These are phyloP conservation scores for Cosmia pyralina DNA, from an alignment of 2,888 invertebrate species.

Conservation along the genomic window DNA sequence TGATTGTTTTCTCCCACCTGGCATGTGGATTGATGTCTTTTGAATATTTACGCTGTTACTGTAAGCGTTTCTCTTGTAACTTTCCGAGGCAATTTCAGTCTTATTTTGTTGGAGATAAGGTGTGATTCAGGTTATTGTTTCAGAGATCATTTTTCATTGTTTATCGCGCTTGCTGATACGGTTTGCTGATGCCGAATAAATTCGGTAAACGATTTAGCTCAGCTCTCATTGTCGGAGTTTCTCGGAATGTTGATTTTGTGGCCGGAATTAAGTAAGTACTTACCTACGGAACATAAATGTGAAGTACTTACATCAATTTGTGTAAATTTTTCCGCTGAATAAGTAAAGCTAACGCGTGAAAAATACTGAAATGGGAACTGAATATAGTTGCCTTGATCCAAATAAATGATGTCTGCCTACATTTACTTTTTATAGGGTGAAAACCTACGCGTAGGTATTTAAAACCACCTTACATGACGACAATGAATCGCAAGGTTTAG, in stretches of 20 bases:
- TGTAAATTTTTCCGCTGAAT: constrained; percentile 27
- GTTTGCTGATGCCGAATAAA: constrained; percentile 63
- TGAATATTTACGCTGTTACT: constrained; percentile 68
- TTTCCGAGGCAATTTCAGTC: constrained; percentile 25
- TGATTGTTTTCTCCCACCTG: constrained; percentile 74
- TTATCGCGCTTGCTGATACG: constrained; percentile 62
- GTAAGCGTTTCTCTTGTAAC: constrained; percentile 57
- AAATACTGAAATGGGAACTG: constrained; percentile 34
- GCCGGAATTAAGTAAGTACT: constrained; percentile 41
- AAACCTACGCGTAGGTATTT: background rate
- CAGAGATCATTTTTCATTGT: constrained; percentile 63
- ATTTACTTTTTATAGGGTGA: background rate
- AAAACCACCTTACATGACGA: background rate
- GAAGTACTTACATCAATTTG: constrained; percentile 31
- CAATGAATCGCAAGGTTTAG: background rate
- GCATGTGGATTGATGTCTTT: constrained; percentile 71
- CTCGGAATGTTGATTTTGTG: constrained; percentile 48
- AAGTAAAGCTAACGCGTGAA: constrained; percentile 20
- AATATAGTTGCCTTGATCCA: constrained; percentile 20
- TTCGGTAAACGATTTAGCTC: constrained; percentile 56
- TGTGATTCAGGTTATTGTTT: constrained; percentile 35
- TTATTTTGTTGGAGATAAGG: constrained; percentile 25
- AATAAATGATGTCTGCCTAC: background rate
- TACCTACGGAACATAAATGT: constrained; percentile 35
- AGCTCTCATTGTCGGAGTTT: constrained; percentile 45